Conservation (phyloP, 2,888 invertebrate species). For the Pristionchus arcanus region DNA sequence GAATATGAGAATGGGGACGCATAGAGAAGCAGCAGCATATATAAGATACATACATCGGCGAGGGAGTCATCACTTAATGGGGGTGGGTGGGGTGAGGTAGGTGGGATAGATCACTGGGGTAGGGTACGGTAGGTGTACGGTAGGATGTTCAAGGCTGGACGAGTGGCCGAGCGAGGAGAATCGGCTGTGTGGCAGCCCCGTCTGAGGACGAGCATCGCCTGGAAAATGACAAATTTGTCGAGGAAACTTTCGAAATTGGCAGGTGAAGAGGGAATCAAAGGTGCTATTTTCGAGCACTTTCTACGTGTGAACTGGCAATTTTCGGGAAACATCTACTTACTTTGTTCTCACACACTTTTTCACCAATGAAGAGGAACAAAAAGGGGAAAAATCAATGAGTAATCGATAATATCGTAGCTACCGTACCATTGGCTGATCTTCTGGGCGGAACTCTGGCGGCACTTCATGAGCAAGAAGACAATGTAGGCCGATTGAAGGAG, state of each 20-base stretch:
- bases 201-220: neutral
- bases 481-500: conserved; percentile 30
- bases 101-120: neutral
- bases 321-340: neutral
- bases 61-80: neutral
- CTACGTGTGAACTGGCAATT: neutral
- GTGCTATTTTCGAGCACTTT: neutral
- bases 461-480: conserved; percentile 8
- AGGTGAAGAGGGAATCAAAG: neutral
- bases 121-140: neutral
- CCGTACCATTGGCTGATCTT: conserved; percentile 49
- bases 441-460: conserved; percentile 19
- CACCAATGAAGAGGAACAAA: no score
- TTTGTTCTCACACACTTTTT: neutral
- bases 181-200: conserved; percentile 29
- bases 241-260: neutral
- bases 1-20: neutral
- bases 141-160: conserved; percentile 7
- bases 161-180: conserved; percentile 47
- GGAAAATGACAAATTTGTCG: neutral
- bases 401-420: neutral
- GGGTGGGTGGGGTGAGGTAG: neutral
- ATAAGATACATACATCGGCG: neutral
- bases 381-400: no score
- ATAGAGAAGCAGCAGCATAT: neutral